Conservation (phyloP, 2,113 vertebrate genomes). For the Forbesichthys agassizii region DNA sequence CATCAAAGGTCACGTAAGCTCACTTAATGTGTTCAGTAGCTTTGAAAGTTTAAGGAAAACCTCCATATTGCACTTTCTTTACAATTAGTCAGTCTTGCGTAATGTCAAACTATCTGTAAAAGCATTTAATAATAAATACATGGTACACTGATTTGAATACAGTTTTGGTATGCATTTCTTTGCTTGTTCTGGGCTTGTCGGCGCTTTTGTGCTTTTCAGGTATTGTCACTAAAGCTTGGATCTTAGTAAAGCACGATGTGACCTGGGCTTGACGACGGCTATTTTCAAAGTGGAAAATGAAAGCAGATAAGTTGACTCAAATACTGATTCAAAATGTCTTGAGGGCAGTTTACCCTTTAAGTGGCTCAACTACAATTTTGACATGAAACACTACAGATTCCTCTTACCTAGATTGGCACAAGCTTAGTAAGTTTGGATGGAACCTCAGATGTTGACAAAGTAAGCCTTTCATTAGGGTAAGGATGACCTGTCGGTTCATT, state of each 20-base stretch:
- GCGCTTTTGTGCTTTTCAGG: constrained; percentile 82
- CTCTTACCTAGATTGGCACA: too few species aligned
- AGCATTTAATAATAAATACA: constrained; percentile 79
- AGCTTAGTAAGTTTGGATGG: constrained; percentile 56
- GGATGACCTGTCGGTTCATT: constrained; percentile 66
- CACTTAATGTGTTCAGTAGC: constrained; percentile 67
- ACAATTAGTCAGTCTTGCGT: constrained; percentile 75
- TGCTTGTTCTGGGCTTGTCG: constrained; percentile 63
- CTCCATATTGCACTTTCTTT: constrained; percentile 69
- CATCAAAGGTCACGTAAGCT: constrained; percentile 74
- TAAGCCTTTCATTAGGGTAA: constrained; percentile 67
- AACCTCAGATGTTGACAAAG: constrained; percentile 54
- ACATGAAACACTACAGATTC: too few species aligned
- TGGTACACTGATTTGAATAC: constrained; percentile 73
- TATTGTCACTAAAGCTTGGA: constrained; percentile 74
- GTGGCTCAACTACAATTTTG: constrained; percentile 28
- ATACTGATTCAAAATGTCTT: constrained; percentile 52
- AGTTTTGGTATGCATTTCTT: constrained; percentile 80
- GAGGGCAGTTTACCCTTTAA: constrained; percentile 24
- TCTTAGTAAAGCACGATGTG: constrained; percentile 76
- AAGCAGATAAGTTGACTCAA: constrained; percentile 77
- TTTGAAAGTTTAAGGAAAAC: constrained; percentile 65
- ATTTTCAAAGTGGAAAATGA: constrained; percentile 76
- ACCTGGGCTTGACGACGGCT: constrained; percentile 73
- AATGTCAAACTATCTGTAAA: constrained; percentile 76